Base-by-base conservation (phyloP, 2,113 vertebrate genomes). In the Centropristis striata region DNA sequence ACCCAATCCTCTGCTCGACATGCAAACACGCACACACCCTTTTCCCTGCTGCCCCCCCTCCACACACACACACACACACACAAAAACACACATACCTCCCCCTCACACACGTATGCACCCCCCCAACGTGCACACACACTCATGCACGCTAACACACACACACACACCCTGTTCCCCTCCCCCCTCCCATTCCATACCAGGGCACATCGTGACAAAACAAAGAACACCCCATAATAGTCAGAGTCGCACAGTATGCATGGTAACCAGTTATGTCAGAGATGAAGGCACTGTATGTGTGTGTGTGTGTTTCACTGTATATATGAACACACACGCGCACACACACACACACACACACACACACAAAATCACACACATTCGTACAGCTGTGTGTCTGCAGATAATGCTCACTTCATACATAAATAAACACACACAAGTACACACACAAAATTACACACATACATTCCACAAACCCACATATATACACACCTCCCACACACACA, bases 171-270 rank as follows among this genome's bases (percentile, higher is more conserved):
- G 55, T 69, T 79, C 90, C 91, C 83, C 88, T 86, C 87, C 92
- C 89, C 83, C 91, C 84, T 88, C 85, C 90, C 69, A 76, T 88
- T 91, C 88, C 90, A 93, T 94, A 92, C 85, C 88, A 93, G 88
- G 93, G 90, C 94, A 95, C 90, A 90, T 92, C 78, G 89, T 94
- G 90, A 93, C 93, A 93, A 94, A 93, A 94, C 93, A 95, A 95
- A 95, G 93, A 93, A 93, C 93, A 94, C 85, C 90, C 93, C 92
- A 94, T 95, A 94, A 95, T 94, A 94, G 77, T 86, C 85, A 70
- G n/a, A n/a, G 88, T 78, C 41, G 57, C 91, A 89, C 88, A 81
- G 93, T 94, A 90, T 90, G 89, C 93, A 94, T 94, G 90, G 93
- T 85, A 94, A 94, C 92, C 87, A 88, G 90, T 92, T 93, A 92